Evolutionary conservation across 2,888 invertebrate genomes (phyloP), one percentile per base, ranked within the genome.

Genomic region (Parochlus steinenii): DNA sequence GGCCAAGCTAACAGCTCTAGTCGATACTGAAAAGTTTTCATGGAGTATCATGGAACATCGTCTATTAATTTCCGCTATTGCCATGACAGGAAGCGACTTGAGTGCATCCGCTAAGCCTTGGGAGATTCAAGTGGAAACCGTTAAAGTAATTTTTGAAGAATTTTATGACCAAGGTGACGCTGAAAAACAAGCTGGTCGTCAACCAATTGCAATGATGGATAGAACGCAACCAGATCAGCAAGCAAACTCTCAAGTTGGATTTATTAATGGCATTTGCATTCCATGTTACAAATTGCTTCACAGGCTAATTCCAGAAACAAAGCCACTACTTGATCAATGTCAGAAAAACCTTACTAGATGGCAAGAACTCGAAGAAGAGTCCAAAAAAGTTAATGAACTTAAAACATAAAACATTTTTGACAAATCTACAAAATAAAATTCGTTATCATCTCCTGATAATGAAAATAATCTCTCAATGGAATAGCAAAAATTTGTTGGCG

Each of bases 51-150:
- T 56, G 2, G 71, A 71, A 25, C 82, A 85, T 55, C 68, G 81
- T 46, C 56, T 69, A 33, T 55, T 81, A 20, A 64, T 77, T 3
- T 73, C 78, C 62, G 80, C 80, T 0, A 69, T 82, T 43, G 67
- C 76, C 3, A 86, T 86, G 85, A 85, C 85, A 0, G 77, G 78
- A 0, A 76, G 80, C 42, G 86, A 86, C 53, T 58, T 86, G 12
- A 81, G 82, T 36, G 82, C 85, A 1, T 77, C 79, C 44, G 75
- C 82, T 1, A 86, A 86, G 51, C 82, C 83, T 2, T 86, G 85
- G 83, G 67, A 74, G 16, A 64, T 80, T 3, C 85, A 86, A 56
- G 69, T 73, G 14, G 70, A 79, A 49, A 81, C 83, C 0, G 83
- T 83, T 2, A 69, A 70, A 48, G 76, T 82, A 6, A 85, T 86